Evolutionary conservation across 2,888 invertebrate species (phyloP), one percentile per base, ranked within the genome.

Genomic region (Macrosoma leucophasiata): DNA sequence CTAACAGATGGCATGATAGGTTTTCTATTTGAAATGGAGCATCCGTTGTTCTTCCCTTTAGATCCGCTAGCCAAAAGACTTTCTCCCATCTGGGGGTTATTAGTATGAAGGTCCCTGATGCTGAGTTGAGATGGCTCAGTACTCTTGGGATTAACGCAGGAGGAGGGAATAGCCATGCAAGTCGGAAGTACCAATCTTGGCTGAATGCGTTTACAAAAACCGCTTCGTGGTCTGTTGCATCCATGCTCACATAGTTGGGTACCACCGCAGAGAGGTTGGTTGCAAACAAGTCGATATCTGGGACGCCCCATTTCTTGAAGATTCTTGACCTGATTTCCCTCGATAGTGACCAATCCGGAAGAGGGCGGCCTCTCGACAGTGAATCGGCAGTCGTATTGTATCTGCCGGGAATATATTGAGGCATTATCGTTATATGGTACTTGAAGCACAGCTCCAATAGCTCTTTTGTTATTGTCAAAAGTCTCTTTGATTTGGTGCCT

Each of bases 51-150:
- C 40, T 18, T 9, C 24, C n/a, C 13, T 46, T 46, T 8, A 57
- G 44, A 25, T 59, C 55, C 6, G 53, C 29, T 29, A 46, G 38
- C 42, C 43, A 46, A 26, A 48, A 51, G 0, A 52, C 52, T n/a
- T 34, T 39, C 4, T 46, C 29, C 58, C 57, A 59, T 5, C 46
- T 36, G 1, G 46, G 46, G 3, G 26, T 39, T 17, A 46, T 34
- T 1, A 43, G 2, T 1, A 46, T 23, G 13, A 22, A 46, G 8
- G 27, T 10, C 10, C 41, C 41, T 5, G 9, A 10, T 1, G 41
- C 36, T 3, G 18, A 11, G 22, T 44, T 48, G 10, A 48, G 33
- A 13, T 46, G 43, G 3, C 19, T 7, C 5, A 48, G 21, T 2
- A 41, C 43, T 10, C 14, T 38, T 20, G 39, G 44, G 3, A 42